phyloP scores from a whole-genome alignment of 2,113 vertebrate genomes.

The Hippocampus guttulatus region DNA sequence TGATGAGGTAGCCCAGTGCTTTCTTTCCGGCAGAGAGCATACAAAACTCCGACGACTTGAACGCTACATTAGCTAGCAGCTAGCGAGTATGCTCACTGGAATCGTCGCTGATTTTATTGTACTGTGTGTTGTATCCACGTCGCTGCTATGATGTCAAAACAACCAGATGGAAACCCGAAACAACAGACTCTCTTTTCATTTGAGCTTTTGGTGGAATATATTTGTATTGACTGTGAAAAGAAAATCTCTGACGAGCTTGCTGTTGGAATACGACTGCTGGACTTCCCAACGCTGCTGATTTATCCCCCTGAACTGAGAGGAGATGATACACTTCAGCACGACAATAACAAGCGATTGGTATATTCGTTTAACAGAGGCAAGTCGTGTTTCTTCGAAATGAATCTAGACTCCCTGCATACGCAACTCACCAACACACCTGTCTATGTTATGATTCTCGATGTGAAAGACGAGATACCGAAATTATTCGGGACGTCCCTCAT shows the following conservation, averaged over 20 bases:
- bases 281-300: constrained; percentile 83
- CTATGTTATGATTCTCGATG: constrained; percentile 68
- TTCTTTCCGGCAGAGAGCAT: neutral
- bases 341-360: neutral
- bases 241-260: constrained; percentile 56
- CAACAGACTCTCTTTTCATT: constrained; percentile 74
- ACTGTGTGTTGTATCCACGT: neutral
- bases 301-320: constrained; percentile 41
- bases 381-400: constrained; percentile 80
- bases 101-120: neutral
- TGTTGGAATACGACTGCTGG: constrained; percentile 78
- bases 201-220: constrained; percentile 78
- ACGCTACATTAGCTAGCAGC: constrained; percentile 1
- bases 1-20: neutral
- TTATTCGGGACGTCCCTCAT: constrained; percentile 74
- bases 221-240: constrained; percentile 52
- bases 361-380: constrained; percentile 77
- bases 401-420: constrained; percentile 46
- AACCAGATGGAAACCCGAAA: constrained; percentile 1
- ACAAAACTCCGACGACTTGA: neutral
- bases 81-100: neutral
- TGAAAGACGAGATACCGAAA: constrained; percentile 61
- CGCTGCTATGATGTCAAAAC: constrained; percentile 39
- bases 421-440: constrained; percentile 68
- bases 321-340: neutral